Conservation (phyloP, 2,113 vertebrate species). For the Hylia prasina region DNA sequence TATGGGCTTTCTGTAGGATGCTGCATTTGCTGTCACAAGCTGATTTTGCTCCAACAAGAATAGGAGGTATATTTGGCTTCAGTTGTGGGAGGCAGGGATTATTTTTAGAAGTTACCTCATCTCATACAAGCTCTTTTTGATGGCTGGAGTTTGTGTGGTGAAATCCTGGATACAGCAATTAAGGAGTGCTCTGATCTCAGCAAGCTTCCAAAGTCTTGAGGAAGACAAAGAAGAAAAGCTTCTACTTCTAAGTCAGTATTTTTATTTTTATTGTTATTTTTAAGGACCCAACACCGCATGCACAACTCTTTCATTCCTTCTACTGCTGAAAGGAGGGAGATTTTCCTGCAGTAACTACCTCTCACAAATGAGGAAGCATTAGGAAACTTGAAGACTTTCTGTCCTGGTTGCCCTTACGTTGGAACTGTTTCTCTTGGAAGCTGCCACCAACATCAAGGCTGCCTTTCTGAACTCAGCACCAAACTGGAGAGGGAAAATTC, state of each 20-base stretch:
- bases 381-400: neutral
- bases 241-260: neutral
- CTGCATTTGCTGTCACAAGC: slow-evolving; percentile 23
- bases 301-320: neutral
- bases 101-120: slow-evolving; percentile 55
- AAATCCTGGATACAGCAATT: slow-evolving; percentile 30
- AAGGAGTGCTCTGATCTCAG: slow-evolving; percentile 46
- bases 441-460: neutral
- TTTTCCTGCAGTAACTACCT: neutral
- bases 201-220: neutral
- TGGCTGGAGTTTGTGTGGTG: slow-evolving; percentile 34
- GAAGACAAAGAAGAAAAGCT: slow-evolving; percentile 2
- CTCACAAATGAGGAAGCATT: neutral
- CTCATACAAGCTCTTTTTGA: slow-evolving; percentile 32
- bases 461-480: neutral
- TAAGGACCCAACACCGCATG: neutral
- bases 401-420: neutral
- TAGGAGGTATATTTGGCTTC: slow-evolving; percentile 49
- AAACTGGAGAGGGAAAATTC: neutral
- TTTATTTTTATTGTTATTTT: neutral
- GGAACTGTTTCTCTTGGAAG: neutral
- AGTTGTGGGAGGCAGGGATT: slow-evolving; percentile 31
- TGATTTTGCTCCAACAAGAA: neutral
- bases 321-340: neutral
- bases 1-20: neutral